phyloP scores from a whole-genome alignment of 2,113 vertebrate genomes.

The Uria lomvia region DNA sequence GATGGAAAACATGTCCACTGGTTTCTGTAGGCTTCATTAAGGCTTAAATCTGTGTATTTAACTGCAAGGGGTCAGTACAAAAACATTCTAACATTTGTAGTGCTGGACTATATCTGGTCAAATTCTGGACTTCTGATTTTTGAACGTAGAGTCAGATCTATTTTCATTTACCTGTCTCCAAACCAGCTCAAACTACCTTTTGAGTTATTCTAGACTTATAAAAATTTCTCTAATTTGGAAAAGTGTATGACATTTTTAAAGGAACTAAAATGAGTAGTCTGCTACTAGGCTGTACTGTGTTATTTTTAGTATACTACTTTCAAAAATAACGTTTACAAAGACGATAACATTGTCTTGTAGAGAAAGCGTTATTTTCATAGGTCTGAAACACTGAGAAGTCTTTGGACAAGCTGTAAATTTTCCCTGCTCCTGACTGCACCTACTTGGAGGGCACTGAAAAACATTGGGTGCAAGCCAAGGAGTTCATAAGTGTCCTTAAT shows the following conservation, averaged over 20 bases:
- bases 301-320: slow-evolving; percentile 26
- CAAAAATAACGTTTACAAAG: slow-evolving; percentile 19
- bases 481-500: background rate
- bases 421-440: background rate
- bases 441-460: background rate
- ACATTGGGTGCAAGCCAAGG: background rate
- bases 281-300: background rate
- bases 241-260: background rate
- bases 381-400: background rate
- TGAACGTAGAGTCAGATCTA: background rate
- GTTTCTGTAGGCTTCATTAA: background rate
- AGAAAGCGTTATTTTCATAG: slow-evolving; percentile 24
- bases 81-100: background rate
- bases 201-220: background rate
- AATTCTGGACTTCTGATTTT: background rate
- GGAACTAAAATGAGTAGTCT: slow-evolving; percentile 19
- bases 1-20: background rate
- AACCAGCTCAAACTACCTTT: background rate
- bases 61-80: background rate
- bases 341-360: background rate
- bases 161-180: background rate
- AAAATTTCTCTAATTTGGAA: background rate
- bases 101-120: background rate
- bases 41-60: background rate
- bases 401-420: background rate